Evolutionary conservation across 1,140 invertebrate genomes (phyloP).

Genomic region (Leptoteleia sp.): DNA sequence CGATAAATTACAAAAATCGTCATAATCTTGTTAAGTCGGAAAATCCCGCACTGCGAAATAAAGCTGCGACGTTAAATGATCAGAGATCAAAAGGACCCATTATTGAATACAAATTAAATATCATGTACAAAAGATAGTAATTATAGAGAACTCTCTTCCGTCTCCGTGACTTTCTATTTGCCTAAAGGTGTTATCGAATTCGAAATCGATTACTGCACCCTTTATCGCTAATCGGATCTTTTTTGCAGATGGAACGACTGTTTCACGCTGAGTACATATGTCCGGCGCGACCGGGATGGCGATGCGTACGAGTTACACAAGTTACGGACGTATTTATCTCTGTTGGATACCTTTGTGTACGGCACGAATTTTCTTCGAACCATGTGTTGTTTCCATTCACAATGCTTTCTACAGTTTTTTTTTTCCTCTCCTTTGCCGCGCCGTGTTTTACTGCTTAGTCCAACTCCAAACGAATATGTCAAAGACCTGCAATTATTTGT

Average conservation of each 20-base stretch:
- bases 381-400: conserved; percentile 75
- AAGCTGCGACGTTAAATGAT: too few relatives aligned
- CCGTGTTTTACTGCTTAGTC: conserved; percentile 23
- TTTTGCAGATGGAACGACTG: conserved; percentile 76
- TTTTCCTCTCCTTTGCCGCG: conserved; percentile 16
- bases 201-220: conserved; percentile 77
- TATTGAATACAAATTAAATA: too few relatives aligned
- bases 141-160: too few relatives aligned
- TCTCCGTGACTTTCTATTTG: conserved; percentile 66
- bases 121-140: too few relatives aligned
- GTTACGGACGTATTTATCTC: conserved; percentile 80
- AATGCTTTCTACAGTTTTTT: conserved; percentile 55
- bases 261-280: conserved; percentile 81
- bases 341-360: conserved; percentile 80
- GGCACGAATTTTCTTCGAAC: conserved; percentile 74
- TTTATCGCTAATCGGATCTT: conserved; percentile 78
- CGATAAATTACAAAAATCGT: too few relatives aligned
- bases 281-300: conserved; percentile 66
- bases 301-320: conserved; percentile 66
- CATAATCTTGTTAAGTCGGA: too few relatives aligned
- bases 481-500: conserved; percentile 37
- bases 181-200: conserved; percentile 76
- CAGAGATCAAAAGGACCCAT: too few relatives aligned
- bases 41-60: too few relatives aligned
- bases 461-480: conserved; percentile 35